Evolutionary conservation across 2,888 invertebrate species (phyloP).

Genomic region (Scrobipalpa atriplicella): DNA sequence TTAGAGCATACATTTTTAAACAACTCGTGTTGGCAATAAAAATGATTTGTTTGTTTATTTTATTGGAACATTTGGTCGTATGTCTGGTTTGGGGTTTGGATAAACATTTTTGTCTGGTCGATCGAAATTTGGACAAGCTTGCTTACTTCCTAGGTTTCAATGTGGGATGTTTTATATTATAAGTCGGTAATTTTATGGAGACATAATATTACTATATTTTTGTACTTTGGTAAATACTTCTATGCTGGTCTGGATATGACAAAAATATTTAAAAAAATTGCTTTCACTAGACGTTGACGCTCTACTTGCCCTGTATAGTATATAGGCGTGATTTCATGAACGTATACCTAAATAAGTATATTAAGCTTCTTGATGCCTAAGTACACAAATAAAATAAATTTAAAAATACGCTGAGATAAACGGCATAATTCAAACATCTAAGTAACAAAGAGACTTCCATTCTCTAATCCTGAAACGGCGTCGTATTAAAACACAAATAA

Average conservation of each 20-base stretch:
- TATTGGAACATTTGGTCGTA: conserved; percentile 16
- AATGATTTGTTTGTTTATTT: conserved; percentile 59
- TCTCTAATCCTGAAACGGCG: neutral
- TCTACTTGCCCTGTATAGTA: no score
- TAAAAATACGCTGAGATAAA: neutral
- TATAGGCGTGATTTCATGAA: no score
- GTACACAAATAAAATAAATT: no score
- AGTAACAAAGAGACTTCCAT: neutral
- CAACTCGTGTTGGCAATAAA: conserved; percentile 71
- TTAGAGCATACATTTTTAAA: conserved; percentile 67
- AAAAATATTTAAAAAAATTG: no score
- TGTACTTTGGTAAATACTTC: no score
- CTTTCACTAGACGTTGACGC: no score
- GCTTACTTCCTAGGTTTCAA: neutral
- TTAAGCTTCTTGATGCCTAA: no score
- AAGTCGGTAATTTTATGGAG: no score
- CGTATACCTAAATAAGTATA: no score
- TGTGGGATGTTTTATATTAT: no score
- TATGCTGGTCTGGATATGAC: no score
- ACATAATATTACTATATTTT: no score
- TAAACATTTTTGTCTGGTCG: neutral
- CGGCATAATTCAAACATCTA: neutral
- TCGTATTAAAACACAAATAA: conserved; percentile 44
- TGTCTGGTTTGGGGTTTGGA: conserved; percentile 8
- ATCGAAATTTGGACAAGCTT: neutral